These are phyloP conservation scores for Noctua comes DNA, from an alignment of 2,888 invertebrate genomes.

Conservation along the genomic window DNA sequence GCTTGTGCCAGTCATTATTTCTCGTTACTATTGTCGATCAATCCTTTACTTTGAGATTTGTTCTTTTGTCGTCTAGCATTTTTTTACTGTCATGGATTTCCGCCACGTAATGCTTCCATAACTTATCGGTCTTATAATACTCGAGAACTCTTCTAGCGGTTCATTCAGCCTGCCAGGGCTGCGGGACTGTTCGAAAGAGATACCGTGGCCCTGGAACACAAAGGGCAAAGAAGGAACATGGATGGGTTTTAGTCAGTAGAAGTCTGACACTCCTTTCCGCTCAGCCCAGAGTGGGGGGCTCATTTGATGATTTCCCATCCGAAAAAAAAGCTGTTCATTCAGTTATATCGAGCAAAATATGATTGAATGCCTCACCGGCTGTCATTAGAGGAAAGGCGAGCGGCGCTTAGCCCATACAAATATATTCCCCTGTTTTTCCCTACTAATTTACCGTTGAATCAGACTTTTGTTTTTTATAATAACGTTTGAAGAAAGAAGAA, in stretches of 20 bases:
- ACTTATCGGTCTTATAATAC: not conserved
- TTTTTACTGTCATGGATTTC: not conserved
- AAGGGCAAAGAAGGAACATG: no score
- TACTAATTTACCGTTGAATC: no score
- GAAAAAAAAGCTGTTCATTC: not conserved
- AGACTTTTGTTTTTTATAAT: not conserved
- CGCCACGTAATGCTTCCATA: not conserved
- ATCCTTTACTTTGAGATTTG: not conserved
- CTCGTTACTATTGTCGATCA: not conserved
- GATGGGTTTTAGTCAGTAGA: no score
- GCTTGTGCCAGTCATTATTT: conserved; percentile 6
- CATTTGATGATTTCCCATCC: no score
- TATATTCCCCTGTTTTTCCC: no score
- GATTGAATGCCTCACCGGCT: not conserved
- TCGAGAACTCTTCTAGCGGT: not conserved
- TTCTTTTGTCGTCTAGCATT: not conserved
- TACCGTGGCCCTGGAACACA: no score
- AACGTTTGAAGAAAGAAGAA: not conserved
- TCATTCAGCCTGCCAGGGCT: no score
- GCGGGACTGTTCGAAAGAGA: no score
- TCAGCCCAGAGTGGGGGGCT: no score
- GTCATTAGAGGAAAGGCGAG: not conserved
- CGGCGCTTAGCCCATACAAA: not conserved
- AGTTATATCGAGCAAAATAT: not conserved
- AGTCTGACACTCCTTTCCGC: no score